A percentile compares a stretch with the other conserved stretches of the same genome.
Evolutionary conservation across 2,888 invertebrate species (phyloP).

Genomic region (Lydus trimaculatus): DNA sequence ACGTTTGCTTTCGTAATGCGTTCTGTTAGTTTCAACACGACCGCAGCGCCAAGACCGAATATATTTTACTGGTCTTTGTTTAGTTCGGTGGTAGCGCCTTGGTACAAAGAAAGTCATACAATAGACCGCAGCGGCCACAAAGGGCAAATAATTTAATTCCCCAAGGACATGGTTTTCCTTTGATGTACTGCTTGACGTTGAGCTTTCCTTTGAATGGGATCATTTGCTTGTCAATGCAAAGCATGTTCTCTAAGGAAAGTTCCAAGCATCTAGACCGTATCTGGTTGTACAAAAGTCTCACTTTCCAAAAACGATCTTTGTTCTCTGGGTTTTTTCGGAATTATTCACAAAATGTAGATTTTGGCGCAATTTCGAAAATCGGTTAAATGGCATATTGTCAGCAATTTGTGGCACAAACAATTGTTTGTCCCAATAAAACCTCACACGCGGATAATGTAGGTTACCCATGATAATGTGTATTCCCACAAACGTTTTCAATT

Average conservation of each 20-base stretch:
- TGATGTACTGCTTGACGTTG: constrained; percentile 36
- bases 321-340: constrained; percentile 24
- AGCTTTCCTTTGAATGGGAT: constrained; percentile 38
- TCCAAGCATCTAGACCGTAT: constrained; percentile 30
- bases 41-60: constrained; percentile 37
- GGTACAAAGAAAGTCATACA: constrained; percentile 47
- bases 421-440: constrained; percentile 35
- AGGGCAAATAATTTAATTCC: constrained; percentile 42
- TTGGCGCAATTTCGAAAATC: constrained; percentile 38
- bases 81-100: constrained; percentile 33
- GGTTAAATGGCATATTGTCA: constrained; percentile 34
- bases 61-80: constrained; percentile 18
- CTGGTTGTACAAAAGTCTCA: constrained; percentile 35
- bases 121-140: constrained; percentile 41
- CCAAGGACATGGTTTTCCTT: constrained; percentile 39
- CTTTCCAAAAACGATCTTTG: constrained; percentile 38
- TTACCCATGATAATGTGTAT: constrained; percentile 40
- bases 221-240: constrained; percentile 36
- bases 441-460: constrained; percentile 36
- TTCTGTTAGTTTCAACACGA: constrained; percentile 26
- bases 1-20: constrained; percentile 18
- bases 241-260: constrained; percentile 23
- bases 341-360: constrained; percentile 38
- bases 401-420: constrained; percentile 31
- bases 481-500: constrained; percentile 38